phyloP scores from a whole-genome alignment of 2,113 vertebrate species.

The Ovis canadensis region DNA sequence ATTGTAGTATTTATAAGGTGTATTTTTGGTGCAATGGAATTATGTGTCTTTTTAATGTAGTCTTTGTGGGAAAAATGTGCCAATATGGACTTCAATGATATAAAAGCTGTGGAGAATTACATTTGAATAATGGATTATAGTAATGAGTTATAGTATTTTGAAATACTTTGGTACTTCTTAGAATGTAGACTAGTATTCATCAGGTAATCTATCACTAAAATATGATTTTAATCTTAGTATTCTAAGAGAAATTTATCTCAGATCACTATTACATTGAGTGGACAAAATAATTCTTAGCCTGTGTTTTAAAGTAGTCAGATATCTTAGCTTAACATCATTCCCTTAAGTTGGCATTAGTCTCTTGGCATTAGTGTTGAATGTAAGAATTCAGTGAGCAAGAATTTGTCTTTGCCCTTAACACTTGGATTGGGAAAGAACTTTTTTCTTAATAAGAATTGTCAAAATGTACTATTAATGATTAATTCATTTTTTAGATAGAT shows the following conservation, averaged over 20 bases:
- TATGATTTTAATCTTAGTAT: neutral
- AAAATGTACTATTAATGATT: neutral
- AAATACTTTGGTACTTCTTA: neutral
- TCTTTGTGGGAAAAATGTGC: neutral
- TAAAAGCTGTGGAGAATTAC: neutral
- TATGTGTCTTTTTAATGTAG: neutral
- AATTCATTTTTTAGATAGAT: neutral
- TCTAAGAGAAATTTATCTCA: neutral
- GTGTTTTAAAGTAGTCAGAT: neutral
- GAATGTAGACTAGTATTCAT: neutral
- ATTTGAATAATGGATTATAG: neutral
- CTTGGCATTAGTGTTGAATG: neutral
- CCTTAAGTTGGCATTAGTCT: neutral
- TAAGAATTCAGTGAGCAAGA: neutral
- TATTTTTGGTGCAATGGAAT: neutral
- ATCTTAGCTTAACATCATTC: slow-evolving; percentile 14
- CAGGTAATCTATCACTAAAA: neutral
- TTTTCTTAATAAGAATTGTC: neutral
- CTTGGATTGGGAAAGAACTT: slow-evolving; percentile 4
- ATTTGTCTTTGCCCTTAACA: neutral
- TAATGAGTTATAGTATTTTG: neutral
- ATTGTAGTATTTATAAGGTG: neutral
- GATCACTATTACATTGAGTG: neutral
- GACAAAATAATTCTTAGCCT: neutral
- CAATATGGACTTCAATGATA: neutral